Evolutionary conservation across 2,888 invertebrate species (phyloP).

Genomic region (Calephelis perditalis): DNA sequence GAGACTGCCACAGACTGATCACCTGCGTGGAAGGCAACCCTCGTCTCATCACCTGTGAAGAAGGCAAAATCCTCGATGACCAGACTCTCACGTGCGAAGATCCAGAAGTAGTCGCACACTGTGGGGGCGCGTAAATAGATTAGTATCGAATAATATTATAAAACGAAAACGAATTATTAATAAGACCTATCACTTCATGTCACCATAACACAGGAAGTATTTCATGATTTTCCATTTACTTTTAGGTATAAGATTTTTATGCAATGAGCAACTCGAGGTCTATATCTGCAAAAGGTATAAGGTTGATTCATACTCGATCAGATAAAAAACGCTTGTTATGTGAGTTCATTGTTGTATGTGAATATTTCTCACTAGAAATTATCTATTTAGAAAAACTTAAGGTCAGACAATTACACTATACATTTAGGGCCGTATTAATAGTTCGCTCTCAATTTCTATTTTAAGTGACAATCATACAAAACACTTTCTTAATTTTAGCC

Average conservation of each 20-base stretch:
- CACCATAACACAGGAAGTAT: background rate
- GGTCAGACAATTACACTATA: conserved; percentile 5
- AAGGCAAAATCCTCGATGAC: conserved; percentile 92
- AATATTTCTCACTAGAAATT: no score
- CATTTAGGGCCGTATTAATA: no score
- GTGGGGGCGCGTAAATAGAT: conserved; percentile 53
- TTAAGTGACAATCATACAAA: no score
- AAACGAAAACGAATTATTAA: conserved; percentile 45
- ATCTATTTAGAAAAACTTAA: background rate
- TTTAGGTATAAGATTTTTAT: no score
- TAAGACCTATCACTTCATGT: background rate
- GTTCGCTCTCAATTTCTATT: no score
- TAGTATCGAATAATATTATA: conserved; percentile 35
- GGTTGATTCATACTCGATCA: no score
- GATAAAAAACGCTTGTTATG: no score
- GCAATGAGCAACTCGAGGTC: no score
- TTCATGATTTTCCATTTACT: no score
- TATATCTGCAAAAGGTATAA: no score
- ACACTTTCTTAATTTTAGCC: no score
- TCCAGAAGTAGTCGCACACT: conserved; percentile 79
- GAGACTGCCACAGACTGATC: conserved; percentile 91
- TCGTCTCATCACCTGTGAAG: conserved; percentile 91
- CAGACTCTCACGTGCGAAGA: conserved; percentile 90
- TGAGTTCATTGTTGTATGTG: no score
- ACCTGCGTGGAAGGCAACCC: conserved; percentile 95